Conservation (phyloP, 2,888 invertebrate genomes). For the Eledone cirrhosa region DNA sequence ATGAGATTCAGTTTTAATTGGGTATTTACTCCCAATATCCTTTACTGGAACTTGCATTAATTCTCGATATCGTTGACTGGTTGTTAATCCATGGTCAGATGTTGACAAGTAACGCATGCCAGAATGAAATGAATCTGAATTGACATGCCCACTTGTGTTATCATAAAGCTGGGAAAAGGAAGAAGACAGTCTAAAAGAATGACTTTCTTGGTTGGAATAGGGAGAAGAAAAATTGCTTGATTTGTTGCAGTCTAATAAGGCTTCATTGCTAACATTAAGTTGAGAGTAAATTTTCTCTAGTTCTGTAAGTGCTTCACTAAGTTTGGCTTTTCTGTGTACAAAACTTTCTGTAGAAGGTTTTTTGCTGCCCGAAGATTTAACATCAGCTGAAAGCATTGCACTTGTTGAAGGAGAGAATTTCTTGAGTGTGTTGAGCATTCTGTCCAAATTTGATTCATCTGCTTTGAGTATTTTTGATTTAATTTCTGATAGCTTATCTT, state of each 20-base stretch:
- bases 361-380: background rate
- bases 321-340: slow-evolving; percentile 49
- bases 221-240: slow-evolving; percentile 8
- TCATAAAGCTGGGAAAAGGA: slow-evolving; percentile 25
- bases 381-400: slow-evolving; percentile 42
- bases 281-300: slow-evolving; percentile 60
- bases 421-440: slow-evolving; percentile 50
- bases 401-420: slow-evolving; percentile 52
- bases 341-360: slow-evolving; percentile 45
- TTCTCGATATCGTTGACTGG: background rate
- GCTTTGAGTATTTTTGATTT: slow-evolving; percentile 52
- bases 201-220: slow-evolving; percentile 21
- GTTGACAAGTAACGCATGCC: background rate
- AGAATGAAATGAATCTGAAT: slow-evolving; percentile 9
- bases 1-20: background rate
- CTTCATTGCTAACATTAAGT: slow-evolving; percentile 51
- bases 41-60: slow-evolving; percentile 17
- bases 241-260: slow-evolving; percentile 41
- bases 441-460: slow-evolving; percentile 55
- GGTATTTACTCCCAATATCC: slow-evolving; percentile 6
- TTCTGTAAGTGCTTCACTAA: slow-evolving; percentile 58
- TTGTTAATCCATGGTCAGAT: background rate
- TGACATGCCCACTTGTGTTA: background rate
- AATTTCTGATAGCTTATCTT: slow-evolving; percentile 51
- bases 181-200: background rate